Conservation (phyloP, 2,113 vertebrate species). For the Synchiropus splendidus region DNA sequence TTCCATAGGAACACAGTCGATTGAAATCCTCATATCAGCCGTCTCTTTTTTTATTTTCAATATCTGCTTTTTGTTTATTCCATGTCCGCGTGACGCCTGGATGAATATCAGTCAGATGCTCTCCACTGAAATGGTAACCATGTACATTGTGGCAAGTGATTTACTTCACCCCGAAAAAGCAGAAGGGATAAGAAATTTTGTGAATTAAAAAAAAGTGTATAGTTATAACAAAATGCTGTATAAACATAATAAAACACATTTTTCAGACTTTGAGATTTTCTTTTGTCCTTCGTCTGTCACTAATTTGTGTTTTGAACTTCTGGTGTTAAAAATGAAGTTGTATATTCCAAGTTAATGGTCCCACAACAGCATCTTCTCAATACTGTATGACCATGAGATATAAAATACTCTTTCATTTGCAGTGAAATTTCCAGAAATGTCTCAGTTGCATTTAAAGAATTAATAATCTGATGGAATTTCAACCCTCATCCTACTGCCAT, state of each 20-base stretch:
- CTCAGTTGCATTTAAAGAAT: no score
- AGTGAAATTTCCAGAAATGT: no score
- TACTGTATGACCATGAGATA: no score
- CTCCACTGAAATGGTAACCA: slow-evolving; percentile 22
- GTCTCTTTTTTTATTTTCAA: slow-evolving; percentile 15
- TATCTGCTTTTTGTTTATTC: slow-evolving; percentile 15
- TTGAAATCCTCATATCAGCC: no score
- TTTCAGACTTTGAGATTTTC: slow-evolving; percentile 60
- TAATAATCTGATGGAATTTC: no score
- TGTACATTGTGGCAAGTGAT: slow-evolving; percentile 41
- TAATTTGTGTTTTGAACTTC: not conserved
- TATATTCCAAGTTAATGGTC: no score
- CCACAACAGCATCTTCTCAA: no score
- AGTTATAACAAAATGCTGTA: slow-evolving; percentile 70
- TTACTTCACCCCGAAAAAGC: slow-evolving; percentile 47
- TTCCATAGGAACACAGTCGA: not conserved
- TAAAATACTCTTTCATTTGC: no score
- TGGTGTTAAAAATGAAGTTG: no score
- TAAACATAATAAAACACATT: slow-evolving; percentile 66
- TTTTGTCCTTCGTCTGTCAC: not conserved
- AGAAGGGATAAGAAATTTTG: slow-evolving; percentile 59
- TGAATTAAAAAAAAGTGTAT: slow-evolving; percentile 60
- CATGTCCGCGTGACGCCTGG: slow-evolving; percentile 10
- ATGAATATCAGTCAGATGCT: no score
- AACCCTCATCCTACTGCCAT: no score